Evolutionary conservation across 53 echinoderm and acorn worm genomes (phyloP).

Genomic region (Zoroaster sp.): DNA sequence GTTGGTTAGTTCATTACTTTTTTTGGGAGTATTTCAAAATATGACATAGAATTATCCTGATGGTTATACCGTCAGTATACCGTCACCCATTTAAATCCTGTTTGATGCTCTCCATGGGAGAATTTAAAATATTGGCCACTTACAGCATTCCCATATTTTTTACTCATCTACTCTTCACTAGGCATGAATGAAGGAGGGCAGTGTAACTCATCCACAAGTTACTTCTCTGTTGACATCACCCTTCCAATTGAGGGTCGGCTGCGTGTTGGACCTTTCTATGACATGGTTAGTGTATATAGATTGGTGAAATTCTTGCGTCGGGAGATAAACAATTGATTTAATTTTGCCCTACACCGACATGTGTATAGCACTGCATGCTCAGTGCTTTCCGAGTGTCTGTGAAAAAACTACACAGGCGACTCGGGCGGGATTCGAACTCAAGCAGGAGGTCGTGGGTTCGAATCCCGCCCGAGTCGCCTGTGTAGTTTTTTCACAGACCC

Average conservation of each 20-base stretch:
- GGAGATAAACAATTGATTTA: background rate
- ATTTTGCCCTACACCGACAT: background rate
- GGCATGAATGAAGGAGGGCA: constrained; percentile 50
- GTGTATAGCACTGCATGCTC: background rate
- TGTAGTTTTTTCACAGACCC: too few relatives aligned
- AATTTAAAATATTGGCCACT: background rate
- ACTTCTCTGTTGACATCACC: constrained; percentile 59
- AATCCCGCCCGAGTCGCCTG: too few relatives aligned
- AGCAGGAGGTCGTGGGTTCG: too few relatives aligned
- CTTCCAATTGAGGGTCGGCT: constrained; percentile 44
- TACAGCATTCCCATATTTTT: too few relatives aligned
- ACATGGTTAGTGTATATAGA: constrained; percentile 44
- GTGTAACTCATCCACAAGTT: constrained; percentile 43
- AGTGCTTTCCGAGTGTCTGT: background rate
- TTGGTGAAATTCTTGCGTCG: background rate
- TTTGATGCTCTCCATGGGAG: background rate
- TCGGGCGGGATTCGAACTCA: too few relatives aligned
- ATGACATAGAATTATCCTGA: background rate
- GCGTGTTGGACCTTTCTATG: constrained; percentile 49
- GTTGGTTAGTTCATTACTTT: background rate
- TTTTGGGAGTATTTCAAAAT: background rate
- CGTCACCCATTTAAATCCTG: background rate
- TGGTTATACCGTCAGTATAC: background rate
- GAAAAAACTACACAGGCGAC: too few relatives aligned
- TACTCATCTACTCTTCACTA: background rate